These are phyloP conservation scores for Plutomurus gul DNA, from an alignment of 1,140 invertebrate genomes.

Conservation along the genomic window DNA sequence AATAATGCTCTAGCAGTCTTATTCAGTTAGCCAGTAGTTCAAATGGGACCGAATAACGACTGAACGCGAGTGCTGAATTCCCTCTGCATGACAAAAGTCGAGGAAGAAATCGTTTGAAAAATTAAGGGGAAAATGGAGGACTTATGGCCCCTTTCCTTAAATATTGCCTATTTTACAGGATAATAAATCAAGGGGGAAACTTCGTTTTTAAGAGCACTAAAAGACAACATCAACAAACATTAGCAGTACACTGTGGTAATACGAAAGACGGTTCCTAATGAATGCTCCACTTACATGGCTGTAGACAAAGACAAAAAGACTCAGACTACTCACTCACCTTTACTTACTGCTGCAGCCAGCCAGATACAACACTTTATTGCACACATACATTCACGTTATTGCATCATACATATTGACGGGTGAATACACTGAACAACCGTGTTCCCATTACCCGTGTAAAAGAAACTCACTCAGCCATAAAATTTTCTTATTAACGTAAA, in stretches of 20 bases:
- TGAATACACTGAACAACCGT: no score
- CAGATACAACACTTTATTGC: no score
- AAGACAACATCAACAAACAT: constrained; percentile 14
- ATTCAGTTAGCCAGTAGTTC: background rate
- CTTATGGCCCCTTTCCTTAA: background rate
- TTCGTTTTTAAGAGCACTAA: background rate
- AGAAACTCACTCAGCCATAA: no score
- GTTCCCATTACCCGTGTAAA: no score
- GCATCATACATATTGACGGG: no score
- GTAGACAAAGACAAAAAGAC: no score
- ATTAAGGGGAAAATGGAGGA: background rate
- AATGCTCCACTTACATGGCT: background rate
- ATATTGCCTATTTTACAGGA: constrained; percentile 2
- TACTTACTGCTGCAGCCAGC: no score
- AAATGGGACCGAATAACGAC: background rate
- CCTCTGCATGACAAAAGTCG: background rate
- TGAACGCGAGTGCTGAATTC: no score
- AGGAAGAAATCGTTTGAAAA: background rate
- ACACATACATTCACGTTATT: no score
- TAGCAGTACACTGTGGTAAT: background rate
- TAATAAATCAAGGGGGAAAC: constrained; percentile 2
- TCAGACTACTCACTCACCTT: no score
- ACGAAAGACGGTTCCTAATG: background rate
- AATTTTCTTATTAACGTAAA: no score
- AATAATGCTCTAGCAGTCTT: background rate